Conservation (phyloP, 64 coral and sea anemone genomes). For the Montipora efflorescens region DNA sequence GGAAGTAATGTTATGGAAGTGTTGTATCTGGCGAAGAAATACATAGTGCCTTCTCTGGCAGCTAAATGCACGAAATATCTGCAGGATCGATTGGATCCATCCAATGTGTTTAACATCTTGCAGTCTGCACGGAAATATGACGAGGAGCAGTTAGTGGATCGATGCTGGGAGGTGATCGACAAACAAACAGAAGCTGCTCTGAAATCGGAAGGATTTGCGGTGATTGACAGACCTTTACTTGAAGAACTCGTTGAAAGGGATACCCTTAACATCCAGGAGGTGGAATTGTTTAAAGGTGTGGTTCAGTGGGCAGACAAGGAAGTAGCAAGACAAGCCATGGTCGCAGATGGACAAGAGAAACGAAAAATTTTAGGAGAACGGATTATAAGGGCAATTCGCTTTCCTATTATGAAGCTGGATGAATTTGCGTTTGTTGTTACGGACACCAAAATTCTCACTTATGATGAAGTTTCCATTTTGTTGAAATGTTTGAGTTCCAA, state of each 20-base stretch:
- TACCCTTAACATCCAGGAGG: background rate
- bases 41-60: too few relatives aligned
- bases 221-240: background rate
- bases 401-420: background rate
- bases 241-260: slow-evolving; percentile 1
- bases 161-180: too few relatives aligned
- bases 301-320: background rate
- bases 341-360: background rate
- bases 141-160: background rate
- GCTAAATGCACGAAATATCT: background rate
- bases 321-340: background rate
- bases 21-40: too few relatives aligned
- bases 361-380: background rate
- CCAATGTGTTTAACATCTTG: too few relatives aligned
- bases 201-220: background rate
- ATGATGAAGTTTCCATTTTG: too few relatives aligned
- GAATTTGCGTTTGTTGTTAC: background rate
- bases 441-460: too few relatives aligned
- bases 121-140: too few relatives aligned
- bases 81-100: background rate
- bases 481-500: too few relatives aligned
- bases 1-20: too few relatives aligned
- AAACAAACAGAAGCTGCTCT: slow-evolving; percentile 4
- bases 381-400: background rate
- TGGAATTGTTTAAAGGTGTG: background rate